phyloP scores from a whole-genome alignment of 1,140 invertebrate genomes.

The Lanistes nyassanus region DNA sequence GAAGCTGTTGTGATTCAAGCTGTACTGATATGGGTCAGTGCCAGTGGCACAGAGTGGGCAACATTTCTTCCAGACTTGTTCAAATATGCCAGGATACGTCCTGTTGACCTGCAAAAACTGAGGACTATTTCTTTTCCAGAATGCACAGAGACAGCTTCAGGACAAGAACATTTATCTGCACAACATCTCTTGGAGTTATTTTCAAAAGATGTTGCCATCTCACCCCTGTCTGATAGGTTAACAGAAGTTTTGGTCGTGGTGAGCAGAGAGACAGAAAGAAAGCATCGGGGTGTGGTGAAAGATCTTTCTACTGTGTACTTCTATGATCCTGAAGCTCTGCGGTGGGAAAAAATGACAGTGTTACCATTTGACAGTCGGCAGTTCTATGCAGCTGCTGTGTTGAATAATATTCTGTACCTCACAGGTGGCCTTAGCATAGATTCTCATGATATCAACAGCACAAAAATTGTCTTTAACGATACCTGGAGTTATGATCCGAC shows the following conservation, averaged over 20 bases:
- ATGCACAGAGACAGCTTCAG: background rate
- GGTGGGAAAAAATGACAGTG: conserved; percentile 21
- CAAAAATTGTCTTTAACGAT: conserved; percentile 21
- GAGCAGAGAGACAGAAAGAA: conserved; percentile 22
- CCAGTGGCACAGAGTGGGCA: background rate
- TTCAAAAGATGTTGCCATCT: background rate
- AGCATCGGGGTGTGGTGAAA: background rate
- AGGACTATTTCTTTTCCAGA: background rate
- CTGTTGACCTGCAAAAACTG: background rate
- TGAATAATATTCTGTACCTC: conserved; percentile 20
- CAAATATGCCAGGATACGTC: background rate
- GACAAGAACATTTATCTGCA: no score
- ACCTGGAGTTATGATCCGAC: conserved; percentile 13
- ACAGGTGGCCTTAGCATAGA: conserved; percentile 27
- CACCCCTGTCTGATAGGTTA: background rate
- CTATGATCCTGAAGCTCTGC: conserved; percentile 20
- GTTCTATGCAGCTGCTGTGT: conserved; percentile 8
- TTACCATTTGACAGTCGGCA: conserved; percentile 25
- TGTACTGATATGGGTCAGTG: conserved; percentile 14
- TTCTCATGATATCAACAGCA: background rate
- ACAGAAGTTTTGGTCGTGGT: conserved; percentile 24
- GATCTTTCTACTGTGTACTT: conserved; percentile 13
- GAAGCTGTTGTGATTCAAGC: conserved; percentile 14
- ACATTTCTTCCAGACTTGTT: background rate
- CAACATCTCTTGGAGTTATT: background rate